A percentile compares a stretch with the other conserved stretches of the same genome.
Evolutionary conservation across 2,113 vertebrate genomes (phyloP).

Genomic region (Egretta garzetta): DNA sequence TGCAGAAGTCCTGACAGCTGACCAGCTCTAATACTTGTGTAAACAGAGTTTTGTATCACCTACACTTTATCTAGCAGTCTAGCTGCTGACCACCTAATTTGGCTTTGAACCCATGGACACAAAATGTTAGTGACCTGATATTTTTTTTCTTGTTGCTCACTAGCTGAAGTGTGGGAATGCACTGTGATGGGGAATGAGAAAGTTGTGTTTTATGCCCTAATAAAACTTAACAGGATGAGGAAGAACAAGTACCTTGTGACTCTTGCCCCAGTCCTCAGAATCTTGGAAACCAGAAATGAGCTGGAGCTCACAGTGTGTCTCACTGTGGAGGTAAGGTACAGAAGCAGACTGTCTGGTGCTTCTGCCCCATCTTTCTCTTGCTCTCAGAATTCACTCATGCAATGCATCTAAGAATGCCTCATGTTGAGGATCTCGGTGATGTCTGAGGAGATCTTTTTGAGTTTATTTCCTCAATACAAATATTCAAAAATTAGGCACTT

Average conservation of each 20-base stretch:
- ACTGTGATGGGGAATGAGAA: constrained; percentile 79
- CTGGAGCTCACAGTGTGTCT: constrained; percentile 79
- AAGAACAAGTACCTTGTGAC: constrained; percentile 85
- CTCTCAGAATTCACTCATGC: background rate
- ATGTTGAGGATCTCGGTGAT: background rate
- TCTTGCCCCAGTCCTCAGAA: constrained; percentile 79
- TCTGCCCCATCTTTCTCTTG: background rate
- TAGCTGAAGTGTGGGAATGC: constrained; percentile 80
- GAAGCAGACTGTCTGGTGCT: background rate
- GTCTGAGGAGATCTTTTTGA: background rate
- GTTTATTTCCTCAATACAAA: background rate
- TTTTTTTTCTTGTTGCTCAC: constrained; percentile 70
- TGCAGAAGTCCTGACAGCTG: background rate
- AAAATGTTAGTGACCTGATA: background rate
- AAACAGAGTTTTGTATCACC: background rate
- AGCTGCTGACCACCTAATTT: background rate
- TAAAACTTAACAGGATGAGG: constrained; percentile 86
- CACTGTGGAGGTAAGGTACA: constrained; percentile 83
- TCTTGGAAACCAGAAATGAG: constrained; percentile 68
- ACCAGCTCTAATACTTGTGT: background rate
- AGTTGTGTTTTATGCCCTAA: constrained; percentile 82
- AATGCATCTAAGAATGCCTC: background rate
- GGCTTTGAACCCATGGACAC: background rate
- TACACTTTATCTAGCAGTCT: background rate
- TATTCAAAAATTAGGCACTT: background rate